phyloP scores from a whole-genome alignment of 2,888 invertebrate genomes.

The Leptinotarsa tumamoca region DNA sequence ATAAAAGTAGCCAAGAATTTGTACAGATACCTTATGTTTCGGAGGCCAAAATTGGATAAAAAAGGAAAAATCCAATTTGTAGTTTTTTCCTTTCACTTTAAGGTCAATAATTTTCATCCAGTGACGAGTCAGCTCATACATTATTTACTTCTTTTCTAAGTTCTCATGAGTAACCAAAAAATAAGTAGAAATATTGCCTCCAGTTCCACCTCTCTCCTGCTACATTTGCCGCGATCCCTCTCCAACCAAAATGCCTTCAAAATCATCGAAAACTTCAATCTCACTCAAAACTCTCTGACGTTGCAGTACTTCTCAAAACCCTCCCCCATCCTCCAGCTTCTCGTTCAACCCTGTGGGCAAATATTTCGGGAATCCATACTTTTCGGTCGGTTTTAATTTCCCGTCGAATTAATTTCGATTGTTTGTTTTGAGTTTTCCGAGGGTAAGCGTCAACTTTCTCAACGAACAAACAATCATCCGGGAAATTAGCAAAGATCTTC shows the following conservation, averaged over 20 bases:
- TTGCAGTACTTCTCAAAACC: background rate
- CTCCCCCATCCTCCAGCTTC: background rate
- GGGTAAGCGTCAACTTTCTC: constrained; percentile 9
- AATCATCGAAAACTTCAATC: background rate
- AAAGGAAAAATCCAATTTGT: too few relatives aligned
- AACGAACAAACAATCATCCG: constrained; percentile 16
- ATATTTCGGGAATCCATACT: constrained; percentile 9
- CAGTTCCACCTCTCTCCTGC: background rate
- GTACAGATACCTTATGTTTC: too few relatives aligned
- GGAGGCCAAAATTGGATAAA: too few relatives aligned
- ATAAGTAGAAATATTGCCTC: too few relatives aligned
- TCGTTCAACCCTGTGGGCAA: background rate
- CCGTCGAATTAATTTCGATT: constrained; percentile 25
- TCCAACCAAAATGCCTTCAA: background rate
- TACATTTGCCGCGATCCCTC: background rate
- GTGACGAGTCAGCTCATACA: too few relatives aligned
- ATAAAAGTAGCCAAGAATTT: too few relatives aligned
- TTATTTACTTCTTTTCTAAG: too few relatives aligned
- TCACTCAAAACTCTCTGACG: background rate
- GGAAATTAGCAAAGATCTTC: constrained; percentile 21
- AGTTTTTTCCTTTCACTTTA: too few relatives aligned
- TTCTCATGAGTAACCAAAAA: too few relatives aligned
- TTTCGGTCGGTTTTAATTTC: constrained; percentile 21
- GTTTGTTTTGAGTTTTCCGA: constrained; percentile 23
- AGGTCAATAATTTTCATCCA: too few relatives aligned